A percentile compares a stretch with the other conserved stretches of the same genome.
Conservation (phyloP, 2,888 invertebrate genomes). For the Parascotia fuliginaria region DNA sequence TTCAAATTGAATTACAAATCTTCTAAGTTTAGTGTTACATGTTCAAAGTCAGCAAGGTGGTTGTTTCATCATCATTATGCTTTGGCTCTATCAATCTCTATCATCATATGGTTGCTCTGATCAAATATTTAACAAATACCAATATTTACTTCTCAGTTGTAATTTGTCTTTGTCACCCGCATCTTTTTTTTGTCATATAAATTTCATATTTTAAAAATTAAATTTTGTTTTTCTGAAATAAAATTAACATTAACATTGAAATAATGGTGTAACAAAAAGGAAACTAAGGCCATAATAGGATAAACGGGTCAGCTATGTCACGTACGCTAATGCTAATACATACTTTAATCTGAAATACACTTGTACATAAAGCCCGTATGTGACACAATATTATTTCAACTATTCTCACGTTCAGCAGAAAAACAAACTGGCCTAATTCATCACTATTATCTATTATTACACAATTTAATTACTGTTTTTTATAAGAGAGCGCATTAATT, state of each 20-base stretch:
- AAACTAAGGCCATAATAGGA: neutral
- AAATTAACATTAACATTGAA: neutral
- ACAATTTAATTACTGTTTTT: neutral
- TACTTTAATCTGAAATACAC: neutral
- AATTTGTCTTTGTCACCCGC: too few relatives aligned
- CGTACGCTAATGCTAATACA: neutral
- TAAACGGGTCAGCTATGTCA: conserved; percentile 1
- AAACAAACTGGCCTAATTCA: conserved; percentile 9
- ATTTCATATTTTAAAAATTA: too few relatives aligned
- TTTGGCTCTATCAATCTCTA: too few relatives aligned
- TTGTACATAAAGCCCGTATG: conserved; percentile 13
- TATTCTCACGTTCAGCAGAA: conserved; percentile 8
- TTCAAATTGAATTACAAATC: too few relatives aligned
- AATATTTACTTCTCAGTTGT: too few relatives aligned
- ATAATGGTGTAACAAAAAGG: neutral
- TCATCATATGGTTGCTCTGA: too few relatives aligned
- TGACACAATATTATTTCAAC: conserved; percentile 9
- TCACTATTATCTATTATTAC: conserved; percentile 4
- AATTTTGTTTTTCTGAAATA: too few relatives aligned
- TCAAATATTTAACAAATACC: too few relatives aligned
- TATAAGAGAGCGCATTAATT: neutral
- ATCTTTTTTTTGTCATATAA: too few relatives aligned
- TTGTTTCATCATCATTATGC: too few relatives aligned
- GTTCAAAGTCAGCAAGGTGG: too few relatives aligned
- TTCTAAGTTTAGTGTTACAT: too few relatives aligned